Percentiles rank a stretch among this genome's conserved stretches.
phyloP scores from a whole-genome alignment of 2,888 invertebrate species.

The Stramonita haemastoma region DNA sequence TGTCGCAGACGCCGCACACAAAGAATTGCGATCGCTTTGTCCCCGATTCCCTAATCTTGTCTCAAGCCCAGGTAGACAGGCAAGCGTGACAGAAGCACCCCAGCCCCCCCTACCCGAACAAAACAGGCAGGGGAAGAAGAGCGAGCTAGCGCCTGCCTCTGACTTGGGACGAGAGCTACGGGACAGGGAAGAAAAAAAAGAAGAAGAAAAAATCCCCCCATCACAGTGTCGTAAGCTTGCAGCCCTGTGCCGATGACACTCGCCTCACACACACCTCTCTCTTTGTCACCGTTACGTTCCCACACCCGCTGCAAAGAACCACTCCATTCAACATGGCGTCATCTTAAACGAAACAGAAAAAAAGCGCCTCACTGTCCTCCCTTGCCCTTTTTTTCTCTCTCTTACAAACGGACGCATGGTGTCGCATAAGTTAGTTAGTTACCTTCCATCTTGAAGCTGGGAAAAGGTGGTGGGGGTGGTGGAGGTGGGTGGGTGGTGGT shows the following conservation, averaged over 20 bases:
- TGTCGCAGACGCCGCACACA: not conserved
- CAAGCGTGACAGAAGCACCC: not conserved
- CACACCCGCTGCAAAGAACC: slow-evolving; percentile 6
- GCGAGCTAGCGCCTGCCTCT: not conserved
- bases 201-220: not conserved
- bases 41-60: slow-evolving; percentile 38
- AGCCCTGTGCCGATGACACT: slow-evolving; percentile 28
- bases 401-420: slow-evolving; percentile 18
- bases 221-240: slow-evolving; percentile 25
- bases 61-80: not conserved
- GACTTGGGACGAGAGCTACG: too few species aligned
- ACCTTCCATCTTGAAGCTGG: not conserved
- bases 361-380: not conserved
- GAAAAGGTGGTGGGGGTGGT: too few species aligned
- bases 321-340: slow-evolving; percentile 20
- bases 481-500: not conserved
- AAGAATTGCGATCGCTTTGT: slow-evolving; percentile 23
- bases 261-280: not conserved
- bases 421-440: slow-evolving; percentile 30
- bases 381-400: not conserved
- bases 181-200: not conserved
- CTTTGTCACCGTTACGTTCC: slow-evolving; percentile 26
- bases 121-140: not conserved
- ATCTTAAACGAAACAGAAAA: not conserved
- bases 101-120: not conserved